phyloP scores from a whole-genome alignment of 2,797 vertebrate genomes.

The Neopelma chrysocephalum region DNA sequence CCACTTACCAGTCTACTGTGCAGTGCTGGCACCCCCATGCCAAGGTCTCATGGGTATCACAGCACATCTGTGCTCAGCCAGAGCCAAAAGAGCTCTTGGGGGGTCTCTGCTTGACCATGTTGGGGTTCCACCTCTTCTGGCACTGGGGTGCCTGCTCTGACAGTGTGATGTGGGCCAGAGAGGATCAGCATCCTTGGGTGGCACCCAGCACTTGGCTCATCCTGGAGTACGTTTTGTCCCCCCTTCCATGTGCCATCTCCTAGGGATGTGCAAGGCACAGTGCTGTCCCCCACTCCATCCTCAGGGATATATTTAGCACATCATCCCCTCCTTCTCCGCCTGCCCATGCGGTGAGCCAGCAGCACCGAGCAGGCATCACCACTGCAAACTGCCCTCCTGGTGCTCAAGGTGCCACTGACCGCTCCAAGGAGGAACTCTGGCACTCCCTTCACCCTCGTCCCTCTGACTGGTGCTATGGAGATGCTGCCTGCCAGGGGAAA shows the following conservation, averaged over 20 bases:
- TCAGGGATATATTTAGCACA: rapidly evolving
- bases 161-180: rapidly evolving
- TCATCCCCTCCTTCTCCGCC: rapidly evolving
- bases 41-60: background rate
- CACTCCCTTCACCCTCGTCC: rapidly evolving
- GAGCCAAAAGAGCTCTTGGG: background rate
- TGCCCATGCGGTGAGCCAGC: rapidly evolving
- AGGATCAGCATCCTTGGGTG: background rate
- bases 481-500: background rate
- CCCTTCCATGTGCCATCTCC: rapidly evolving
- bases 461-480: background rate
- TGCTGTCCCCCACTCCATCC: rapidly evolving
- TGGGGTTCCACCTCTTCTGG: background rate
- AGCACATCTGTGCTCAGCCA: background rate
- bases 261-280: background rate
- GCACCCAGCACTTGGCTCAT: background rate
- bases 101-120: rapidly evolving
- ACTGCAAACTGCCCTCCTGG: background rate
- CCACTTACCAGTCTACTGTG: rapidly evolving
- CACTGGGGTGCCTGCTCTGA: no score
- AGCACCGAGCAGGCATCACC: rapidly evolving
- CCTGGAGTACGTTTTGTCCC: background rate
- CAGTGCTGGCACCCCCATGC: background rate
- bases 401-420: rapidly evolving
- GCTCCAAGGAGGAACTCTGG: rapidly evolving